A percentile compares a stretch with the other conserved stretches of the same genome.
phyloP scores from a whole-genome alignment of 2,113 vertebrate genomes.

The Rhodinocichla rosea region DNA sequence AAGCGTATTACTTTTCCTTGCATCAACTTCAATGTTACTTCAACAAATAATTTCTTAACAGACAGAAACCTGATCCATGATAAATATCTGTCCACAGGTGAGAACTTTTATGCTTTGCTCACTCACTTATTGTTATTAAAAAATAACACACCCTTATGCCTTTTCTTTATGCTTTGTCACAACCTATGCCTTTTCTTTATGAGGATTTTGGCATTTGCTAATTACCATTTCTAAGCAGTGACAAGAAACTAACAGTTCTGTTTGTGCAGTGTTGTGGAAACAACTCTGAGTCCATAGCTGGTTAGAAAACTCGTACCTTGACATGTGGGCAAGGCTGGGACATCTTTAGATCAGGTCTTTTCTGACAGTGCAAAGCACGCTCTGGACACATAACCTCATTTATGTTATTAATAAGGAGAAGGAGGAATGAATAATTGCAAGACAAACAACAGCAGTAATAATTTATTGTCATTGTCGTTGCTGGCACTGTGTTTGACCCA shows the following conservation, averaged over 20 bases:
- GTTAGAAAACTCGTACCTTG: background rate
- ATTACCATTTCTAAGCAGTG: background rate
- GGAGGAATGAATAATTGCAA: background rate
- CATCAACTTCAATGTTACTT: background rate
- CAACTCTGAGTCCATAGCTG: background rate
- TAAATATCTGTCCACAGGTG: background rate
- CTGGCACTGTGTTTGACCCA: background rate
- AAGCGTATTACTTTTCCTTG: background rate
- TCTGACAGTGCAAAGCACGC: background rate
- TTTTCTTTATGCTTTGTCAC: background rate
- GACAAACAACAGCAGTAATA: background rate
- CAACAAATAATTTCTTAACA: background rate
- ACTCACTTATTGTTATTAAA: background rate
- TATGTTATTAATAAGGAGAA: background rate
- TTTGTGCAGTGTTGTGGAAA: background rate
- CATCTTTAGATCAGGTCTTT: background rate
- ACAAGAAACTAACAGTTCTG: background rate
- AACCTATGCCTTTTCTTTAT: background rate
- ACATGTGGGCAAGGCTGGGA: background rate
- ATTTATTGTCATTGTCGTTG: background rate
- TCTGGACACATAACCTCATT: background rate
- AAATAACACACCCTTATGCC: background rate
- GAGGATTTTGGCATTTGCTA: background rate
- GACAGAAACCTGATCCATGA: background rate
- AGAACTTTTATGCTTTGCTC: background rate